Evolutionary conservation across 2,113 vertebrate genomes (phyloP), one percentile per base, ranked within the genome.

Genomic region (Stigmatopora nigra): DNA sequence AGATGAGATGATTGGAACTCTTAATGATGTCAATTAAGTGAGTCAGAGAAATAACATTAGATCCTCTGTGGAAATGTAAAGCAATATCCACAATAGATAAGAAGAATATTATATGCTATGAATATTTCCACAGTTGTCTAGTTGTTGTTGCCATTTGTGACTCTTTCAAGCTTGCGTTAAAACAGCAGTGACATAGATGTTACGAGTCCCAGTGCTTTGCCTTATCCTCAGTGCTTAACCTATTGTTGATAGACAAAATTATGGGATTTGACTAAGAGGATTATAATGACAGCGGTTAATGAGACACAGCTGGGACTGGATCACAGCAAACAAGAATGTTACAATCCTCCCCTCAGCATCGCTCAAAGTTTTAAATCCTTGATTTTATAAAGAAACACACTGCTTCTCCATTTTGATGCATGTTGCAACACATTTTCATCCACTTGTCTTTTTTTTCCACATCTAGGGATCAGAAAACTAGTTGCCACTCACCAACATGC

Each of bases 191-290:
- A 41, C 38, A 7, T 41, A 41, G 38, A 41, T 8, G 38, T 10
- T 41, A 41, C 38, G 38, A 41, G 38, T 41, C 9, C 38, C 38
- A 41, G 45, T 14, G 45, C 49, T 17, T 20, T 3, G 7, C n/a
- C 49, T 8, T 20, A 3, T 8, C 72, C 81, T 76, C 79, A 77
- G 85, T 86, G 82, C 79, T 75, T 76, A 41, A 83, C 74, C 84
- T 86, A 82, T 80, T 86, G 82, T 89, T 87, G 86, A 89, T 81
- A 82, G 84, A 83, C 76, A 60, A 85, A 86, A 85, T 89, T 84
- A 88, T 80, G 82, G 86, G 82, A 89, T 88, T 89, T 85, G 77
- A 84, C 80, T 87, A 88, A 89, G 88, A 87, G 86, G 88, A 89
- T 88, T 87, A 87, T 80, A 87, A 83, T 87, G 88, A 87, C 86